These are phyloP conservation scores for Bombus waltoni DNA, from an alignment of 1,140 invertebrate genomes.

Conservation along the genomic window DNA sequence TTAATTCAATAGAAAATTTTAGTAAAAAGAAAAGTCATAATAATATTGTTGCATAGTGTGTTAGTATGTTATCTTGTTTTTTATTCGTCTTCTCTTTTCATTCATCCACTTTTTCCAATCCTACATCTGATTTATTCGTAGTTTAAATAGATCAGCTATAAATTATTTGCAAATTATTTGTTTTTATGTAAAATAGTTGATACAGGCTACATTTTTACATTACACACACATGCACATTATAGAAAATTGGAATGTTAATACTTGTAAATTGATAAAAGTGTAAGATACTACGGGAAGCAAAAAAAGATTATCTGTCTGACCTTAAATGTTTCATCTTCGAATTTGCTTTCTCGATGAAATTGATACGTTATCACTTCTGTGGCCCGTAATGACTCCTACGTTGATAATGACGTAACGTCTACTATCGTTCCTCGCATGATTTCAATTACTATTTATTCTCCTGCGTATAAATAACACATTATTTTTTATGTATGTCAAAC, in stretches of 20 bases:
- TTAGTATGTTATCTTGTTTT: not conserved
- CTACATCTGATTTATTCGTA: no score
- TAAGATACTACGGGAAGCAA: no score
- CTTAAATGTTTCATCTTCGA: not conserved
- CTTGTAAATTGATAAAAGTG: not conserved
- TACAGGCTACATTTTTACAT: not conserved
- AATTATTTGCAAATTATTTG: not conserved
- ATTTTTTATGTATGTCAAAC: not conserved
- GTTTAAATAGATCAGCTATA: not conserved
- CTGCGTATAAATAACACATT: no score
- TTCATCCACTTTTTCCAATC: not conserved
- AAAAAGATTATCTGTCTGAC: not conserved
- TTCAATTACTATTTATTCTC: not conserved
- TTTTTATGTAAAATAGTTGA: not conserved
- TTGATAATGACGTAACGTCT: not conserved
- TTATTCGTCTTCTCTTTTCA: not conserved
- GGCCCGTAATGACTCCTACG: no score
- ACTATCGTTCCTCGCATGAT: not conserved
- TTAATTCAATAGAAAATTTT: no score
- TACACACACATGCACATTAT: no score
- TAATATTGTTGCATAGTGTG: no score
- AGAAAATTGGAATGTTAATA: not conserved
- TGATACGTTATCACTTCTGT: not conserved
- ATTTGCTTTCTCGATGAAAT: slow-evolving; percentile 8
- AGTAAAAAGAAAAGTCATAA: no score